phyloP scores from a whole-genome alignment of 1,140 invertebrate species.

The Papilio polytes region DNA sequence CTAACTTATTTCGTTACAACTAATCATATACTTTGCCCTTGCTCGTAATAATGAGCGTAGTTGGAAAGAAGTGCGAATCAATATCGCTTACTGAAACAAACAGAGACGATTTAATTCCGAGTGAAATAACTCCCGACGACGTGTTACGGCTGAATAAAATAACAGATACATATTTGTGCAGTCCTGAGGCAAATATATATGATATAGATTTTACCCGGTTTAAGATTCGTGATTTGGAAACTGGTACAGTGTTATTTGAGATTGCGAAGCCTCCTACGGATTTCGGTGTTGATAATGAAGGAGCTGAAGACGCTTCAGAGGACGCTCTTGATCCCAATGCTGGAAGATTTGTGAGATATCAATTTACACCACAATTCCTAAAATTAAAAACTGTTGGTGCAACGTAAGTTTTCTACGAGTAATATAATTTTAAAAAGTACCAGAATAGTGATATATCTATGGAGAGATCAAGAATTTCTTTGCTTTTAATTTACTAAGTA shows the following conservation, averaged over 20 bases:
- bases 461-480: not conserved
- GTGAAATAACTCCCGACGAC: constrained; percentile 86
- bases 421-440: not conserved
- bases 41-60: constrained; percentile 72
- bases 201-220: constrained; percentile 99
- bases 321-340: constrained; percentile 93
- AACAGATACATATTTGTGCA: constrained; percentile 93
- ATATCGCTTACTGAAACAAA: constrained; percentile 68
- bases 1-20: not conserved
- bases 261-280: constrained; percentile 96
- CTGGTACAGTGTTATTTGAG: constrained; percentile 97
- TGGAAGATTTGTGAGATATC: constrained; percentile 98
- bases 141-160: constrained; percentile 86
- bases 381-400: constrained; percentile 98
- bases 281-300: constrained; percentile 87
- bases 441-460: not conserved
- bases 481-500: not conserved
- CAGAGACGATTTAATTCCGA: constrained; percentile 65
- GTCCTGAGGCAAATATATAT: constrained; percentile 97
- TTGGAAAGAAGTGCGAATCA: constrained; percentile 80
- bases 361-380: constrained; percentile 98
- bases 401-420: constrained; percentile 88
- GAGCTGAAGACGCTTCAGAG: constrained; percentile 84
- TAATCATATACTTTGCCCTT: not conserved
- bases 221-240: constrained; percentile 98